Base-by-base conservation (phyloP, 2,888 invertebrate genomes). In the Chromoteleia sp. region DNA sequence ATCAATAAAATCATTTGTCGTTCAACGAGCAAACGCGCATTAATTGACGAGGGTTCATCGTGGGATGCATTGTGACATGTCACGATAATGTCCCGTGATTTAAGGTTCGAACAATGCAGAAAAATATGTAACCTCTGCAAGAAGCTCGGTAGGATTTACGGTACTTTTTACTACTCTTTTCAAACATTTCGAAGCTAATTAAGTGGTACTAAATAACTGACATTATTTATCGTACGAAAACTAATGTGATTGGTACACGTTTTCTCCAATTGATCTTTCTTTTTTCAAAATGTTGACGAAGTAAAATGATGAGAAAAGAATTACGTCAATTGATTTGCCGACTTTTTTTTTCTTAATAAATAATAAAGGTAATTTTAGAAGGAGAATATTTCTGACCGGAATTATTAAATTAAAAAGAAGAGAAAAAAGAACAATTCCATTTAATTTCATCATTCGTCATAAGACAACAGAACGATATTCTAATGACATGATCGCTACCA, bases 1-100 rank as follows among this genome's bases (percentile, higher is more conserved):
- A 73, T 71, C 78, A 58, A 67, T 67, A 43, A 43, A 52, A 73
- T 79, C 73, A 79, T 73, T 79, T 79, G 73, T 79, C 73, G 67
- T 45, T 54, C 15, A 52, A 19, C 71, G 59, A 59, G 52, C 25
- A 39, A 41, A 41, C 48, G 71, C 43, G 56, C 41, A 58, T 78
- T 71, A 71, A 71, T 71, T 65, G 71, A 78, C 58, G 54, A 5
- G 25, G 58, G 21, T 59, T 71, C 71, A 59, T 78, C 73, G 71
- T 33, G 14, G 29, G 36, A 70, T 19, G 58, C 73, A 73, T 79
- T 58, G 79, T 48, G 79, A 73, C 73, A 67, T 67, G 78, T 73
- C 78, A 78, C 78, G 78, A 73, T 65, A 78, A 65, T 78, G 78
- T 36, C 17, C 8, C 12, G 50, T 67, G 78, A 67, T 73, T 73